phyloP scores from a whole-genome alignment of 2,888 invertebrate genomes.

The Campopleginae sp. region DNA sequence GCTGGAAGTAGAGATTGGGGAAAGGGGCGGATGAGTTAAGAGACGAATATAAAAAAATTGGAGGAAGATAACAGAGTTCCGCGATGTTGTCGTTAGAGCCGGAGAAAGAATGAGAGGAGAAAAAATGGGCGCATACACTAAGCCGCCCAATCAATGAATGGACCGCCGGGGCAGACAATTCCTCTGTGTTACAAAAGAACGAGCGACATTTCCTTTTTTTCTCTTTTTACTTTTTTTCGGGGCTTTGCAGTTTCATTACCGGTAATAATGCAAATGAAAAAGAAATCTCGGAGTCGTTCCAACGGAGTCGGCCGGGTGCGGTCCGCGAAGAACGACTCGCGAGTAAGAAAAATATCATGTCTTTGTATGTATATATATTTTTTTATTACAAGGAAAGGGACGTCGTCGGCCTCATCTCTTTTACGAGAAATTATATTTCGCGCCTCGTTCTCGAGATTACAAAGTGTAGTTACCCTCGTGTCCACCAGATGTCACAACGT shows the following conservation, averaged over 20 bases:
- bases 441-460: no score
- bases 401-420: conserved; percentile 35
- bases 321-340: conserved; percentile 45
- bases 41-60: conserved; percentile 58
- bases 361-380: conserved; percentile 3
- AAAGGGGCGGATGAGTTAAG: conserved; percentile 26
- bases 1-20: neutral
- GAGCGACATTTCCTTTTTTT: conserved; percentile 53
- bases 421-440: conserved; percentile 38
- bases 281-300: conserved; percentile 77
- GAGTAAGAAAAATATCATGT: conserved; percentile 33
- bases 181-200: conserved; percentile 66
- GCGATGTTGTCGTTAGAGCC: conserved; percentile 42
- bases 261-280: conserved; percentile 83
- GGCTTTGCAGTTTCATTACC: conserved; percentile 83
- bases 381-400: conserved; percentile 4
- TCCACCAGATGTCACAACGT: no score
- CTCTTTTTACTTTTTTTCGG: conserved; percentile 67
- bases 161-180: conserved; percentile 64
- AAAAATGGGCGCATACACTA: conserved; percentile 57
- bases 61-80: conserved; percentile 60
- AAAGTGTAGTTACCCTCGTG: no score
- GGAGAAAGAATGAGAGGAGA: conserved; percentile 18
- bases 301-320: conserved; percentile 33
- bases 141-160: conserved; percentile 68